phyloP scores from a whole-genome alignment of 2,888 invertebrate genomes.

The Agonopterix alstromeriana region DNA sequence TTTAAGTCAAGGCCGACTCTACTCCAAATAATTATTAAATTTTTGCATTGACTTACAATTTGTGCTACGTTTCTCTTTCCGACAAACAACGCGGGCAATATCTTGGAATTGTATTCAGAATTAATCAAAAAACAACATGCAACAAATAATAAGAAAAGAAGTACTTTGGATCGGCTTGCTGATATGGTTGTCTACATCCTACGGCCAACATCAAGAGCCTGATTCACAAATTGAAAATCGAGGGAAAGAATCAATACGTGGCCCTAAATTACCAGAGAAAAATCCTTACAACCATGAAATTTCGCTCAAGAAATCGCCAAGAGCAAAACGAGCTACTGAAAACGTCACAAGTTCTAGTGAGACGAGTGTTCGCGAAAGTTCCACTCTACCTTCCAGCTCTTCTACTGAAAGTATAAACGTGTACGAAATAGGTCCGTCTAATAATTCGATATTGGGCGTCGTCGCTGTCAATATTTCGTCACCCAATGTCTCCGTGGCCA shows the following conservation, averaged over 20 bases:
- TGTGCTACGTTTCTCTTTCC: too few relatives aligned
- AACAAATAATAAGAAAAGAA: conserved; percentile 16
- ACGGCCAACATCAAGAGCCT: conserved; percentile 3
- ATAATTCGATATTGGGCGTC: conserved; percentile 44
- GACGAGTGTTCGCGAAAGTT: conserved; percentile 25
- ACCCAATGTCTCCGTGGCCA: conserved; percentile 62
- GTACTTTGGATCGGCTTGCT: conserved; percentile 25
- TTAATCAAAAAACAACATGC: conserved; percentile 1
- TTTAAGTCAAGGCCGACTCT: too few relatives aligned
- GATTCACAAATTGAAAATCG: conserved; percentile 3
- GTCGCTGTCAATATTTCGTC: conserved; percentile 50
- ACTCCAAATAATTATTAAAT: too few relatives aligned
- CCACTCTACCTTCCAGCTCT: conserved; percentile 23
- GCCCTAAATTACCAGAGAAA: not conserved
- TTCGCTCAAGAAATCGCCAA: conserved; percentile 19
- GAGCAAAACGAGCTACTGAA: conserved; percentile 44
- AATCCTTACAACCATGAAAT: not conserved
- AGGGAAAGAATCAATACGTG: conserved; percentile 2
- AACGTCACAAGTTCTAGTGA: conserved; percentile 46
- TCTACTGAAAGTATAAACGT: conserved; percentile 41
- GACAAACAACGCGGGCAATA: too few relatives aligned
- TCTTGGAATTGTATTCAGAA: too few relatives aligned
- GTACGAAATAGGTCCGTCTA: conserved; percentile 51
- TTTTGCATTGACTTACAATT: too few relatives aligned
- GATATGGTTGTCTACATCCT: conserved; percentile 15